Evolutionary conservation across 1,140 invertebrate species (phyloP).

Genomic region (Colletes gigas): DNA sequence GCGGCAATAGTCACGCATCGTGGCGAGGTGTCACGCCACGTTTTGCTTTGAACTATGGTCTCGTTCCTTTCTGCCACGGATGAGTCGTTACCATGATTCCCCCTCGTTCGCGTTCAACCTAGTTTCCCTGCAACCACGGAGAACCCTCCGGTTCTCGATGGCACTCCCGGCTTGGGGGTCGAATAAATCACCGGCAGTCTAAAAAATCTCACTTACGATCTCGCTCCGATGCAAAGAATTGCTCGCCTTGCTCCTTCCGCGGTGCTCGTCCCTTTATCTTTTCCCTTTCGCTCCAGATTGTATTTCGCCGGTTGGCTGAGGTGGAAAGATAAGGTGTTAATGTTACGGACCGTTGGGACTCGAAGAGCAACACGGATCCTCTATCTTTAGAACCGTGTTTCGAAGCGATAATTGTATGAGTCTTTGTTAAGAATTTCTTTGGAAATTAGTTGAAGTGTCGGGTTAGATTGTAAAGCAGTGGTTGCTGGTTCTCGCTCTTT

Average conservation of each 20-base stretch:
- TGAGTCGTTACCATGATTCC: conserved; percentile 52
- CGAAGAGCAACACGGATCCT: neutral
- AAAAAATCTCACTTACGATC: conserved; percentile 62
- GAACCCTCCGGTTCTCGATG: conserved; percentile 43
- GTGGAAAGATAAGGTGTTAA: conserved; percentile 72
- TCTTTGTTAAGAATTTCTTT: neutral
- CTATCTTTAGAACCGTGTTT: neutral
- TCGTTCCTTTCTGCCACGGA: conserved; percentile 40
- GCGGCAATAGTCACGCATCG: conserved; percentile 60
- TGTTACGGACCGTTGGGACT: conserved; percentile 68
- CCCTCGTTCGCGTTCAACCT: conserved; percentile 35
- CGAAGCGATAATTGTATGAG: neutral
- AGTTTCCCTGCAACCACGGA: conserved; percentile 33
- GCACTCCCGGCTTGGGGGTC: conserved; percentile 41
- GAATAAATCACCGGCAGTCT: conserved; percentile 62
- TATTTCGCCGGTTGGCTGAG: conserved; percentile 65
- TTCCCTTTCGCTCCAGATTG: conserved; percentile 42
- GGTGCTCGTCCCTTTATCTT: conserved; percentile 3
- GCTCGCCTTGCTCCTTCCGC: conserved; percentile 9
- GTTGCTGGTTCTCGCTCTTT: too few species aligned
- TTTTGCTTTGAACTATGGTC: conserved; percentile 47
- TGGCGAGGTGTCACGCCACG: conserved; percentile 58
- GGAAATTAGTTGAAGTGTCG: neutral
- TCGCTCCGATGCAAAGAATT: conserved; percentile 58
- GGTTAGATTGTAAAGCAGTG: too few species aligned